Base-by-base conservation (phyloP, 2,888 invertebrate species). In the Spodoptera littoralis region DNA sequence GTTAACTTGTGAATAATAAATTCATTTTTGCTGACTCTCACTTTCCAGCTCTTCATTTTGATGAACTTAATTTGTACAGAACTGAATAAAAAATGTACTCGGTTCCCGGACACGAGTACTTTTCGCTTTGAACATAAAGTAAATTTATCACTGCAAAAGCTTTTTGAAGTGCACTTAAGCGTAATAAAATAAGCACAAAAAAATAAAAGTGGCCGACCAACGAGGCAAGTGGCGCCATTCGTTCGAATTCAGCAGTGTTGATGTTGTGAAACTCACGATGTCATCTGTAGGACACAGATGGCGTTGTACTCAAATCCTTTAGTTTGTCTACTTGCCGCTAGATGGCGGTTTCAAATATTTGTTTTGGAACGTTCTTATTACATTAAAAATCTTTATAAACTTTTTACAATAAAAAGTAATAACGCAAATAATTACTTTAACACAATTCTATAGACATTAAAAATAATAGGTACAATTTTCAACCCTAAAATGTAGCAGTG, bases 241-340 rank as follows among this genome's bases (percentile, higher is more conserved):
- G 51, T 30, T 22, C 24, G 11, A 6, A 54, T 65, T 65, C 59
- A 44, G 48, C 1, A 44, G 59, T 57, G 54, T 50, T 41, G 9
- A 45, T 44, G 8, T 60, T 60, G 11, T 4, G 43, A 6, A 51
- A 67, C 18, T 9, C 13, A 11, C 60, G 65, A 60, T 77, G 3
- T 27, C 6, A 22, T 0, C 22, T 2, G 4, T 11, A 11, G 2
- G 18, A 4, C 27, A 48, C 72, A 91, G 91, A 87, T 89, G 91
- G 87, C 89, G 87, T 69, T 67, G 18, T 50, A 41, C 1, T 13
- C n/a, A 0, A 42, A 11, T 18, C 18, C 13, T 30, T n/a, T 46
- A 56, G 49, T 88, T 74, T 65, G 8, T 79, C 91, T 89, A 90
- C 82, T 88, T 63, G 72, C 62, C 80, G 66, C 68, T 83, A 91